Conservation (phyloP, 2,113 vertebrate species). For the Poeciliopsis prolifica region DNA sequence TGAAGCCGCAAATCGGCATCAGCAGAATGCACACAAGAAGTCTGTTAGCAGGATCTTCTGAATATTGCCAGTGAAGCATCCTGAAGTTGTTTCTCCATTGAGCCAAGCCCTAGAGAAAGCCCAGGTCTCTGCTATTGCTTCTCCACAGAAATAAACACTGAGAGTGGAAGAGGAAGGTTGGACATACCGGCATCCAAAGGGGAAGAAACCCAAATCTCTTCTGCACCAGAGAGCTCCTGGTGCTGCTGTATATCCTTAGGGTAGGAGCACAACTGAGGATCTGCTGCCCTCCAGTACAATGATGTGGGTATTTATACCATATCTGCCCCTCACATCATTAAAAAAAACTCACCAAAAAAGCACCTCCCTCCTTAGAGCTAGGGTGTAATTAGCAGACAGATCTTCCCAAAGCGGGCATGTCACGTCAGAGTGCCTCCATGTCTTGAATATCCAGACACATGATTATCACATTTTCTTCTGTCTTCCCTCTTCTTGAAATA, state of each 20-base stretch:
- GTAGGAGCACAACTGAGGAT: constrained; percentile 81
- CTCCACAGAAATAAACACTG: constrained; percentile 12
- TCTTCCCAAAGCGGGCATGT: constrained; percentile 84
- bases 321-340: constrained; percentile 78
- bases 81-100: background rate
- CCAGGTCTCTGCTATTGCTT: constrained; percentile 17
- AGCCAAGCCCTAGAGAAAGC: constrained; percentile 19
- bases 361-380: constrained; percentile 84
- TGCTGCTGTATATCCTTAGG: constrained; percentile 81
- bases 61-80: constrained; percentile 1
- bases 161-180: constrained; percentile 48
- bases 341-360: constrained; percentile 79
- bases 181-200: constrained; percentile 83
- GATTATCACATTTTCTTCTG: constrained; percentile 76
- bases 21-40: background rate
- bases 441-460: constrained; percentile 76
- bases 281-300: constrained; percentile 80
- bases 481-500: constrained; percentile 40
- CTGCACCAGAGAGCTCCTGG: constrained; percentile 68
- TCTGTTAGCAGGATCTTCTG: background rate
- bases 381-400: constrained; percentile 91
- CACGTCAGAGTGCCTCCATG: constrained; percentile 79
- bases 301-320: constrained; percentile 88
- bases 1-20: background rate
- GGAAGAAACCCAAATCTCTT: constrained; percentile 62